phyloP scores from a whole-genome alignment of 2,113 vertebrate genomes.

The Eubucco bourcierii region DNA sequence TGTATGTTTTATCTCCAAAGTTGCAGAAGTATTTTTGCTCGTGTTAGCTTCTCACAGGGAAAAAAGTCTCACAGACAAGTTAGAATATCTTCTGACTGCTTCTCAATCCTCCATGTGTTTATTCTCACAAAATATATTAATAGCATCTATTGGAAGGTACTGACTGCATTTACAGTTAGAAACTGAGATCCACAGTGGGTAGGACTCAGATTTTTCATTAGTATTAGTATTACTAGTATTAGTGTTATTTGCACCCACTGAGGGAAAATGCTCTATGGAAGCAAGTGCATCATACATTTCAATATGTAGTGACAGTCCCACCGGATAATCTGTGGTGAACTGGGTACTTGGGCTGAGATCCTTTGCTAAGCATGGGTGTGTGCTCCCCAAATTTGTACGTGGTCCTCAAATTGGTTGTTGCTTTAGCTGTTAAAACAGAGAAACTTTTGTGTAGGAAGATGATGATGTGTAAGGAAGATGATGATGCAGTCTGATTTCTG shows the following conservation, averaged over 20 bases:
- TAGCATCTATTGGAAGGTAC: neutral
- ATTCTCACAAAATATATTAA: neutral
- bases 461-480: fast-evolving
- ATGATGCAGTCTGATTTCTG: neutral
- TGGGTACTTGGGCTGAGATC: neutral
- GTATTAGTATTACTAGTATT: no score
- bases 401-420: neutral
- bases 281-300: neutral
- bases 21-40: neutral
- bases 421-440: neutral
- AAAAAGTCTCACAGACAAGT: neutral
- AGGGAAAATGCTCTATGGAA: neutral
- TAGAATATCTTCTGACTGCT: neutral
- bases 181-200: neutral
- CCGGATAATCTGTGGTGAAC: neutral
- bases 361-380: neutral
- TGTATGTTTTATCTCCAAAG: neutral
- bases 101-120: neutral
- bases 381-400: neutral
- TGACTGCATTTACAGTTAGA: neutral
- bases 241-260: neutral
- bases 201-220: neutral
- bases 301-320: neutral
- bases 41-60: neutral
- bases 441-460: neutral